Evolutionary conservation across 2,888 invertebrate species (phyloP), one percentile per base, ranked within the genome.

Genomic region (Drosophila bunnanda): DNA sequence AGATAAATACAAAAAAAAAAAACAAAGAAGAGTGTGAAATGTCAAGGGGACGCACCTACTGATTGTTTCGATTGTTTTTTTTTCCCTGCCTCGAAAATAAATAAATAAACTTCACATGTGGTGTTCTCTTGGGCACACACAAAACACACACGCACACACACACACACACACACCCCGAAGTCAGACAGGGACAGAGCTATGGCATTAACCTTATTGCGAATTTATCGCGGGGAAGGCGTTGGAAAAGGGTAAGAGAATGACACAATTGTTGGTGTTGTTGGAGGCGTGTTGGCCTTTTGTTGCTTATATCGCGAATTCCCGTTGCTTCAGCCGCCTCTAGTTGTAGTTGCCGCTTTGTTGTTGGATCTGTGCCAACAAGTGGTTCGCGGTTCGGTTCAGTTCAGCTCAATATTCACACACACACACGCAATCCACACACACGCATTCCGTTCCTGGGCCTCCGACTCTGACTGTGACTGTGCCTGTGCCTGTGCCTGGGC

Each of bases 341-440:
- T 17, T 57, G 44, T 30, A 52, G 25, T 30, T 65, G 48, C 43
- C 12, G 54, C 30, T 55, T 43, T 73, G 77, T 56, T 66, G 76
- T 85, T 85, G 84, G 84, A 84, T 61, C 66, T 17, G 34, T 84
- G 89, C 85, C 89, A 85, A 85, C 88, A 87, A 87, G 85, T 85
- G 89, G 89, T 89, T 83, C 65, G 69, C 52, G 17, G 50, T 17
- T 73, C 74, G 32, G 53, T 43, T 70, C 71, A 38, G 30, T 62
- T 72, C 44, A 54, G 72, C 25, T 53, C 53, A 30, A 32, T 52
- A 34, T 25, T 56, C 43, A 34, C n/a, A 50, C 22, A 30, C 22
- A 39, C 22, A 38, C 41, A 32, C 41, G 4, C 28, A 46, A n/a
- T n/a, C 44, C 46, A 46, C 44, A 60, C 39, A 55, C 34, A 38